phyloP scores from a whole-genome alignment of 30 jellyfish, hydroid and myxozoan species.

The Catostylus mosaicus region DNA sequence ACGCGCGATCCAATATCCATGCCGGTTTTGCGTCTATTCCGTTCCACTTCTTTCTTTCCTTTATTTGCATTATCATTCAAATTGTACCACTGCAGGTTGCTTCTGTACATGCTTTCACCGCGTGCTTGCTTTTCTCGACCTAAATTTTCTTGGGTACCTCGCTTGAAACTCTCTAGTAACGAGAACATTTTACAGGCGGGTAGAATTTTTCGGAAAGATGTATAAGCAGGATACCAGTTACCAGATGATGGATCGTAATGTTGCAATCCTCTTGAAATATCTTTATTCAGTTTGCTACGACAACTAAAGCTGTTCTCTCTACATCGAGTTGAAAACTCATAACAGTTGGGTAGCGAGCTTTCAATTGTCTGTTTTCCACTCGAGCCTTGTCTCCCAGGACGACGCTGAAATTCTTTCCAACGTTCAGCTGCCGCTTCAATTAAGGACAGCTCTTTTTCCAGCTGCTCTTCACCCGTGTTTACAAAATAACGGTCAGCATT shows the following conservation, averaged over 20 bases:
- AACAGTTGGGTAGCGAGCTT: not conserved
- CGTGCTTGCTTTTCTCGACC: not conserved
- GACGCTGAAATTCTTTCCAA: slow-evolving; percentile 4
- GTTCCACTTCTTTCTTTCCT: not conserved
- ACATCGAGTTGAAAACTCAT: not conserved
- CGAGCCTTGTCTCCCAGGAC: slow-evolving; percentile 37
- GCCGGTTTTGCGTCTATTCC: slow-evolving; percentile 17
- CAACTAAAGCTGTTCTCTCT: not conserved
- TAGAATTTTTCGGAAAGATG: slow-evolving; percentile 5
- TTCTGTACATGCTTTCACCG: not conserved
- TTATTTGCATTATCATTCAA: not conserved
- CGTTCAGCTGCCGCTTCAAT: slow-evolving; percentile 37
- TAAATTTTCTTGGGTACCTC: not conserved
- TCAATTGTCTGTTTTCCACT: slow-evolving; percentile 8
- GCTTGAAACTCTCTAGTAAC: slow-evolving; percentile 20
- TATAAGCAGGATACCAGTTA: slow-evolving; percentile 52
- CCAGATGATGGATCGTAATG: slow-evolving; percentile 69
- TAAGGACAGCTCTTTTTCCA: slow-evolving; percentile 15
- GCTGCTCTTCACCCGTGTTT: slow-evolving; percentile 58
- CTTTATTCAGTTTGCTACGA: not conserved
- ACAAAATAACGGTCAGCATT: slow-evolving; percentile 47
- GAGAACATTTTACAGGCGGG: slow-evolving; percentile 38
- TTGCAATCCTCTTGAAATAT: slow-evolving; percentile 33
- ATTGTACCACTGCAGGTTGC: slow-evolving; percentile 27
- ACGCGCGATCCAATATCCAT: not conserved